These are phyloP conservation scores for Octopus bimaculoides DNA, from an alignment of 1,140 invertebrate species.

Conservation along the genomic window DNA sequence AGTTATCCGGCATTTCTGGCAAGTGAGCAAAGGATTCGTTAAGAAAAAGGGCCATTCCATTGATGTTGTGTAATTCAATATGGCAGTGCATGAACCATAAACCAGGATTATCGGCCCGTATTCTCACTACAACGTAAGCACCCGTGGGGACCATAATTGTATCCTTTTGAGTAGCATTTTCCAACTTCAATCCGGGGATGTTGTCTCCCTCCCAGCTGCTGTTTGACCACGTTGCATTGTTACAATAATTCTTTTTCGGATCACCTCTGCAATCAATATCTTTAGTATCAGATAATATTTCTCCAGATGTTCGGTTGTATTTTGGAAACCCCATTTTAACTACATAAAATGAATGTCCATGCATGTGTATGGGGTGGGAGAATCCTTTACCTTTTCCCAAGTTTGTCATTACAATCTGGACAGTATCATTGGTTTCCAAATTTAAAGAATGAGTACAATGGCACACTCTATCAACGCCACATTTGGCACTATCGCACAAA, in stretches of 20 bases:
- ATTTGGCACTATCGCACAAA: conserved; percentile 18
- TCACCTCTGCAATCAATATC: conserved; percentile 24
- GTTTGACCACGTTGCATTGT: conserved; percentile 26
- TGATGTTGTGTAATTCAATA: conserved; percentile 28
- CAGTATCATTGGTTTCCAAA: conserved; percentile 29
- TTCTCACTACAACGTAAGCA: conserved; percentile 68
- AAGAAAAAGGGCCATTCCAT: conserved; percentile 33
- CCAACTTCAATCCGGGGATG: conserved; percentile 42
- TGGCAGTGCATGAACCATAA: conserved; percentile 33
- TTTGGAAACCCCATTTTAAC: conserved; percentile 60
- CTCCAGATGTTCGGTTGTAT: conserved; percentile 17
- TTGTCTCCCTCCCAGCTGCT: conserved; percentile 23
- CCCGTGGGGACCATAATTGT: conserved; percentile 69
- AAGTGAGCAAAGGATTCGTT: conserved; percentile 18
- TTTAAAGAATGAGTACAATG: conserved; percentile 34
- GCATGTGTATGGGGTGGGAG: conserved; percentile 72
- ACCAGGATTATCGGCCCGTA: conserved; percentile 57
- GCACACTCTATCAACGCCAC: conserved; percentile 19
- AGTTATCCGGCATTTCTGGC: conserved; percentile 13
- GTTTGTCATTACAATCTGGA: conserved; percentile 40
- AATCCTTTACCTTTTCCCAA: conserved; percentile 53
- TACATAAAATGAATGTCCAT: conserved; percentile 73
- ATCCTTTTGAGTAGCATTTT: conserved; percentile 67
- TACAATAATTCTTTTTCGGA: conserved; percentile 16
- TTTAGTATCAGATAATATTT: background rate